A percentile compares a stretch with the other conserved stretches of the same genome.
phyloP scores from a whole-genome alignment of 1,140 invertebrate species.

The Micrasema minimum region DNA sequence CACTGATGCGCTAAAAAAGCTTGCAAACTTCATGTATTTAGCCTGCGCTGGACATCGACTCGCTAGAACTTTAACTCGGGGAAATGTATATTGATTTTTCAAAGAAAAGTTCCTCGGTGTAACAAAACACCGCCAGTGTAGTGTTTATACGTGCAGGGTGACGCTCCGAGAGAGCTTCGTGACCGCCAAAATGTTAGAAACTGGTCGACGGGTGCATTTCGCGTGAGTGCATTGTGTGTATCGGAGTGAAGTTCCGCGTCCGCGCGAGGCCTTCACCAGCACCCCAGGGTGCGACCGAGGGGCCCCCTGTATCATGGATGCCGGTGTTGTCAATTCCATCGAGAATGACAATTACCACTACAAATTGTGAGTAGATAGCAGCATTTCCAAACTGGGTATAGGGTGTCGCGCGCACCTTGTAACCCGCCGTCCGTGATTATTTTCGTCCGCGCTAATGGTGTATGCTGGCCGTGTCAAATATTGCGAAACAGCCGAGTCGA shows the following conservation, averaged over 20 bases:
- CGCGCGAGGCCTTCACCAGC: conserved; percentile 28
- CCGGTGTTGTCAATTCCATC: conserved; percentile 48
- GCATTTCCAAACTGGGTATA: conserved; percentile 31
- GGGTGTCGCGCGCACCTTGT: conserved; percentile 42
- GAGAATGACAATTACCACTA: conserved; percentile 47
- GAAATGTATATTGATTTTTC: conserved; percentile 71
- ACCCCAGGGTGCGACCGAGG: conserved; percentile 37
- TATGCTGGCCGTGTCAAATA: conserved; percentile 44
- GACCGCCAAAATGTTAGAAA: conserved; percentile 65
- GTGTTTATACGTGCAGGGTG: conserved; percentile 66
- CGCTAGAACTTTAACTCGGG: conserved; percentile 66
- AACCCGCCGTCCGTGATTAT: conserved; percentile 42
- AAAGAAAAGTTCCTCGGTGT: conserved; percentile 68
- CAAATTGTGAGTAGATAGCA: conserved; percentile 47
- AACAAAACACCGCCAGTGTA: conserved; percentile 67
- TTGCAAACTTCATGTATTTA: conserved; percentile 69
- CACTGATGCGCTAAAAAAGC: conserved; percentile 69
- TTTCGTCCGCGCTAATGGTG: conserved; percentile 45
- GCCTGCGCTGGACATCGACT: conserved; percentile 70
- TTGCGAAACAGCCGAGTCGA: conserved; percentile 37
- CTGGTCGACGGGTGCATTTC: conserved; percentile 62
- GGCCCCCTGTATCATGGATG: conserved; percentile 37
- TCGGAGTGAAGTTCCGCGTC: conserved; percentile 41
- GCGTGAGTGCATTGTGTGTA: conserved; percentile 65
- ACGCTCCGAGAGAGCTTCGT: conserved; percentile 62